Evolutionary conservation across 2,113 vertebrate species (phyloP).

Genomic region (Stigmatopora argus): DNA sequence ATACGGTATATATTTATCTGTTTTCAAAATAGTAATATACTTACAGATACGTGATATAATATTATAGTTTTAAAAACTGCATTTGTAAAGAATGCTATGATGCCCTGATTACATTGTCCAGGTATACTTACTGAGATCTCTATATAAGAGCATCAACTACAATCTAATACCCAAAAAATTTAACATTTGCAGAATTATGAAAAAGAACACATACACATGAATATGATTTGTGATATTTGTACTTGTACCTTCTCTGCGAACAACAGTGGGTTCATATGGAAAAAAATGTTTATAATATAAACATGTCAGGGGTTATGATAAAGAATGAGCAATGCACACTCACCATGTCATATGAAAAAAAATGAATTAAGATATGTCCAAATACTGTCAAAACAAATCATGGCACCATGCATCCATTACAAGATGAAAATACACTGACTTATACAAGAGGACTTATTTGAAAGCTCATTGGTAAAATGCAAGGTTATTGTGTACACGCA

Average conservation of each 20-base stretch:
- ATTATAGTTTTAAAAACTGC: background rate
- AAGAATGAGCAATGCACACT: constrained; percentile 33
- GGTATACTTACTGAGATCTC: background rate
- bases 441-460: constrained; percentile 57
- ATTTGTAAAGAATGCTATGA: background rate
- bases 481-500: constrained; percentile 36
- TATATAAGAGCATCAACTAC: background rate
- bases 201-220: constrained; percentile 20
- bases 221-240: background rate
- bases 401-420: constrained; percentile 53
- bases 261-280: constrained; percentile 21
- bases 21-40: no score
- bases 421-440: constrained; percentile 39
- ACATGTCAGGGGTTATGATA: constrained; percentile 33
- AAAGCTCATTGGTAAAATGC: constrained; percentile 54
- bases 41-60: no score
- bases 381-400: constrained; percentile 47
- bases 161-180: constrained; percentile 17
- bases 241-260: constrained; percentile 38
- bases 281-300: constrained; percentile 31
- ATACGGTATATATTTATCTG: no score
- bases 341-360: constrained; percentile 11
- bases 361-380: constrained; percentile 26
- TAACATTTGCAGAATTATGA: constrained; percentile 3
- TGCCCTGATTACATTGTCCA: background rate